phyloP scores from a whole-genome alignment of 2,888 invertebrate species.

The Camponotus fellah region DNA sequence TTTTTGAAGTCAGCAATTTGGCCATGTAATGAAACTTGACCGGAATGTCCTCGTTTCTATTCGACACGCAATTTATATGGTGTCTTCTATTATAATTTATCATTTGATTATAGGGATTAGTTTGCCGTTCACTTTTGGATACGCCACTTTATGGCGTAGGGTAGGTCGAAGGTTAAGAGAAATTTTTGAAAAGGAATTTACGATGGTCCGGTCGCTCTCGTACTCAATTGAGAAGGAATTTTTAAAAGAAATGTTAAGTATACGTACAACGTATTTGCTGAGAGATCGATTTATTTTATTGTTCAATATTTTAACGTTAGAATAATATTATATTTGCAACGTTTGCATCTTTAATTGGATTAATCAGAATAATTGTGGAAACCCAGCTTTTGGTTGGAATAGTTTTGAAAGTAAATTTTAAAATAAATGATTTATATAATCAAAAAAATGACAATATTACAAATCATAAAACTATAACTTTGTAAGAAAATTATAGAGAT shows the following conservation, averaged over 20 bases:
- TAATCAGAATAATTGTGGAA: neutral
- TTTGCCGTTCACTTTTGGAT: slow-evolving; percentile 36
- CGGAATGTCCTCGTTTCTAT: slow-evolving; percentile 57
- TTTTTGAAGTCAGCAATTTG: slow-evolving; percentile 13
- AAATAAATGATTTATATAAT: neutral
- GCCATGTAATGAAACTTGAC: slow-evolving; percentile 11
- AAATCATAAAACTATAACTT: neutral
- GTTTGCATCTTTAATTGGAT: neutral
- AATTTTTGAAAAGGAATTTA: slow-evolving; percentile 63
- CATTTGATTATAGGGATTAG: slow-evolving; percentile 50
- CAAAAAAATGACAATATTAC: neutral
- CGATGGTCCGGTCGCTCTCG: slow-evolving; percentile 44
- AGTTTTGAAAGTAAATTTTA: neutral
- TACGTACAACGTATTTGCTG: slow-evolving; percentile 55
- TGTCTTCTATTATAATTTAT: slow-evolving; percentile 64
- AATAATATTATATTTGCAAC: neutral
- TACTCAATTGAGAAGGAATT: slow-evolving; percentile 63
- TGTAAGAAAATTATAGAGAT: neutral
- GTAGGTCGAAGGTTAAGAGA: slow-evolving; percentile 67
- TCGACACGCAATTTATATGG: slow-evolving; percentile 40
- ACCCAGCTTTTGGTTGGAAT: neutral
- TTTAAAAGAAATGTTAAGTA: slow-evolving; percentile 59
- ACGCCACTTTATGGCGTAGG: slow-evolving; percentile 53
- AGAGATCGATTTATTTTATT: slow-evolving; percentile 15
- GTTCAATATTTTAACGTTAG: neutral